Evolutionary conservation across 2,888 invertebrate species (phyloP).

Genomic region (Biston betularia): DNA sequence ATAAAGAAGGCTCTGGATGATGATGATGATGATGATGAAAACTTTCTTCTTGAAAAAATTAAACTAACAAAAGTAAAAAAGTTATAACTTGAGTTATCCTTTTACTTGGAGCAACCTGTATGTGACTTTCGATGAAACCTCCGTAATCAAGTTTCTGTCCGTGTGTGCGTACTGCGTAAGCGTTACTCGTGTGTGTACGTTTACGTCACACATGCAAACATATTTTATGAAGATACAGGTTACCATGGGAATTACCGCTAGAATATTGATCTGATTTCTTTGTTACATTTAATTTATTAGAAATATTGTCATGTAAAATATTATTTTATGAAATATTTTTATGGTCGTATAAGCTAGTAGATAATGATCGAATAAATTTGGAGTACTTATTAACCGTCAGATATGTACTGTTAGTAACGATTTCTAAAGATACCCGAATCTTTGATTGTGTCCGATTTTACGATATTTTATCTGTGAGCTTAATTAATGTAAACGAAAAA

Average conservation of each 20-base stretch:
- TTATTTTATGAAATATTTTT: slow-evolving; percentile 20
- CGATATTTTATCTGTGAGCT: too few relatives aligned
- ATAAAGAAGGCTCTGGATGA: too few relatives aligned
- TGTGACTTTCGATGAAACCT: slow-evolving; percentile 33
- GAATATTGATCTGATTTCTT: slow-evolving; percentile 35
- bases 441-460: too few relatives aligned
- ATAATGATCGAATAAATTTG: slow-evolving; percentile 29
- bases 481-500: too few relatives aligned
- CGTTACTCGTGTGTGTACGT: slow-evolving; percentile 3
- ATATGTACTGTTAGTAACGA: not conserved
- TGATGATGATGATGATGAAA: too few relatives aligned
- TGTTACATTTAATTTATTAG: slow-evolving; percentile 29
- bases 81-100: too few relatives aligned
- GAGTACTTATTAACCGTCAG: slow-evolving; percentile 4
- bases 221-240: slow-evolving; percentile 23
- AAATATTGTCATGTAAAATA: slow-evolving; percentile 31
- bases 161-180: slow-evolving; percentile 39
- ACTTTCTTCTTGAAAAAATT: too few relatives aligned
- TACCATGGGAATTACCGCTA: slow-evolving; percentile 26
- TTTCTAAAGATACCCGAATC: not conserved
- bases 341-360: slow-evolving; percentile 4
- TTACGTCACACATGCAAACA: slow-evolving; percentile 12
- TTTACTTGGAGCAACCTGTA: slow-evolving; percentile 44
- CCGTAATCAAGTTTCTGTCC: slow-evolving; percentile 51
- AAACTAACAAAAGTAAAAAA: too few relatives aligned